These are phyloP conservation scores for Tapirus terrestris DNA, from an alignment of 2,113 vertebrate genomes.

Conservation along the genomic window DNA sequence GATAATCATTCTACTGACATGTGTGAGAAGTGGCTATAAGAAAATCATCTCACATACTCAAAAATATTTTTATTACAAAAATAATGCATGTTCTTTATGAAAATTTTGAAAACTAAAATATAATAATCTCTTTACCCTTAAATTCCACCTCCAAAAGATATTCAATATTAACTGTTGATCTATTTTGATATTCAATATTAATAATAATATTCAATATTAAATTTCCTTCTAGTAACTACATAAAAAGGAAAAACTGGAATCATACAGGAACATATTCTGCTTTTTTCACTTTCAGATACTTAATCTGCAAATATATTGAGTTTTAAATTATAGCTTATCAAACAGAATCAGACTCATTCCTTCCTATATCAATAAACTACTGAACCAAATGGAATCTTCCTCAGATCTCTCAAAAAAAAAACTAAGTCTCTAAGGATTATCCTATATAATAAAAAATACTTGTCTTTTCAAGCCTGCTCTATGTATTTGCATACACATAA, in stretches of 20 bases:
- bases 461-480: neutral
- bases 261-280: neutral
- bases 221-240: neutral
- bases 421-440: neutral
- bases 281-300: neutral
- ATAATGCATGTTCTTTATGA: neutral
- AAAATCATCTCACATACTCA: neutral
- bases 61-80: slow-evolving; percentile 9
- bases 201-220: neutral
- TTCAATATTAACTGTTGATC: neutral
- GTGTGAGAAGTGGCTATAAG: neutral
- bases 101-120: neutral
- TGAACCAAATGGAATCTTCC: neutral
- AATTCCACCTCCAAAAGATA: neutral
- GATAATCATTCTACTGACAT: neutral
- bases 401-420: neutral
- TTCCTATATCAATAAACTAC: neutral
- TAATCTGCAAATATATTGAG: neutral
- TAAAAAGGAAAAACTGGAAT: neutral
- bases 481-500: neutral
- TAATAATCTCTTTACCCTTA: neutral
- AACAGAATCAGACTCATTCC: neutral
- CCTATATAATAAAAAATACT: neutral
- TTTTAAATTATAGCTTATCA: neutral
- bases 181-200: neutral